Evolutionary conservation across 2,113 vertebrate species (phyloP).

Genomic region (Mirounga angustirostris): DNA sequence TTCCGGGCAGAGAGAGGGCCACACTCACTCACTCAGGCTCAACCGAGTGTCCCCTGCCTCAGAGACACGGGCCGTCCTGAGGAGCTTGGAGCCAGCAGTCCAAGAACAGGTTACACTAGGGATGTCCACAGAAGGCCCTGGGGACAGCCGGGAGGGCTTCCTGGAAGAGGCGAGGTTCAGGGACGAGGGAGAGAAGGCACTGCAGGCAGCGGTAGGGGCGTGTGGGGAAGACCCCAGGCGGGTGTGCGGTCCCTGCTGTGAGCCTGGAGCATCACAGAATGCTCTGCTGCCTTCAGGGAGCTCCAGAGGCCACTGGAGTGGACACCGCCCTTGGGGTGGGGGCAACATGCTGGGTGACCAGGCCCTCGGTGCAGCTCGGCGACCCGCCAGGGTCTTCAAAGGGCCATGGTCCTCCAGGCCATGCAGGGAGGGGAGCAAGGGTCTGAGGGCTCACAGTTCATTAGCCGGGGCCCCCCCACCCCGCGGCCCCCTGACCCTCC

Average conservation of each 20-base stretch:
- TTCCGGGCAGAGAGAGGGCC: not conserved
- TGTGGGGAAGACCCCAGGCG: rapidly evolving
- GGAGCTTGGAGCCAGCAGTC: not conserved
- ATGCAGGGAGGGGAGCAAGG: not conserved
- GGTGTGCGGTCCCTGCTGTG: not conserved
- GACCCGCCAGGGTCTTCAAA: not conserved
- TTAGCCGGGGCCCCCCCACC: rapidly evolving
- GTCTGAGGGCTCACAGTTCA: not conserved
- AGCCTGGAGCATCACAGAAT: not conserved
- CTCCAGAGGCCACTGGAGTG: not conserved
- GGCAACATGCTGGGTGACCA: not conserved
- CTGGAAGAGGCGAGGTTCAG: not conserved
- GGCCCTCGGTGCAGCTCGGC: not conserved
- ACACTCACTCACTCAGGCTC: not conserved
- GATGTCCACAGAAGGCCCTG: not conserved
- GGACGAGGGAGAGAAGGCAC: not conserved
- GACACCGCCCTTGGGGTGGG: not conserved
- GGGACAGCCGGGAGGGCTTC: not conserved
- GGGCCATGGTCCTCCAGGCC: not conserved
- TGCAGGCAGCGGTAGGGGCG: not conserved
- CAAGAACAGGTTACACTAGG: not conserved
- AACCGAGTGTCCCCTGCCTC: not conserved
- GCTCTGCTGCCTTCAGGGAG: not conserved
- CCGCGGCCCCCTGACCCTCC: too few relatives aligned
- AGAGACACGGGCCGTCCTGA: rapidly evolving